phyloP scores from a whole-genome alignment of 2,113 vertebrate genomes.

The Clarias gariepinus region DNA sequence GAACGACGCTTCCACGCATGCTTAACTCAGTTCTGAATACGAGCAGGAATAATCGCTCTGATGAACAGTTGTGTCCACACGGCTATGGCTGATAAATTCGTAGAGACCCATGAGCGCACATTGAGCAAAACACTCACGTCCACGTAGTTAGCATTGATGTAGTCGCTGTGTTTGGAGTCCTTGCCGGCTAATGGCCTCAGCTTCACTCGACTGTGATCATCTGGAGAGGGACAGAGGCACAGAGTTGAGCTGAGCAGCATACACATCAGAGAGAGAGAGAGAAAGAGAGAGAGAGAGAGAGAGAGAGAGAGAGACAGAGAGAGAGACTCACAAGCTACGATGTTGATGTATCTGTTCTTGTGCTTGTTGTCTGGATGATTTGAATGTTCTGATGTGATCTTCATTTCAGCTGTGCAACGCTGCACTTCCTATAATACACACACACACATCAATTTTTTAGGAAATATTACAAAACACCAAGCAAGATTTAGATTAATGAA shows the following conservation, averaged over 20 bases:
- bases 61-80: constrained; percentile 19
- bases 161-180: constrained; percentile 94
- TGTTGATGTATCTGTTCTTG: constrained; percentile 96
- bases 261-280: background rate
- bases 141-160: constrained; percentile 95
- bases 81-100: background rate
- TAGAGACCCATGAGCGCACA: background rate
- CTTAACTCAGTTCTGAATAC: background rate
- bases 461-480: background rate
- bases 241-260: constrained; percentile 11
- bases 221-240: constrained; percentile 63
- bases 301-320: background rate
- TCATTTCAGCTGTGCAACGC: constrained; percentile 87
- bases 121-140: constrained; percentile 80
- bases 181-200: constrained; percentile 88
- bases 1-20: background rate
- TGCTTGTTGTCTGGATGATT: constrained; percentile 93
- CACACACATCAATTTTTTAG: background rate
- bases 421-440: constrained; percentile 79
- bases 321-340: constrained; percentile 85
- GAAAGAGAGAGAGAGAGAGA: constrained; percentile 6
- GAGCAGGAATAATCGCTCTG: background rate
- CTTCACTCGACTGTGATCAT: constrained; percentile 95
- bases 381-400: constrained; percentile 90
- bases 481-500: background rate